Evolutionary conservation across 2,797 vertebrate species (phyloP), one percentile per base, ranked within the genome.

Genomic region (Catharus ustulatus): DNA sequence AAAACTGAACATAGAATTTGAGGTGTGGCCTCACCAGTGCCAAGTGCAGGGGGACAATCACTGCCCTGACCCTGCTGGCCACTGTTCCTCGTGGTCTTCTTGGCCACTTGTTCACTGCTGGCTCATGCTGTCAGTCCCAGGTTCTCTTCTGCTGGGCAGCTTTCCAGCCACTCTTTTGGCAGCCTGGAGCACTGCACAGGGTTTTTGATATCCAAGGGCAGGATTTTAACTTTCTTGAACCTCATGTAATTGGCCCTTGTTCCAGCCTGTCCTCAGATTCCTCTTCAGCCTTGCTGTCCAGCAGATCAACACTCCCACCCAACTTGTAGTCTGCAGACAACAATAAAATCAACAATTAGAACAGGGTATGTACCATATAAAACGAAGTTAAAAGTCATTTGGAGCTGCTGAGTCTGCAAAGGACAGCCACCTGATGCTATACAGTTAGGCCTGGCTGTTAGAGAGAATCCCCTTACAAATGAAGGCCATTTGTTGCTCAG

Each of bases 1-100:
- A 51, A 63, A 71, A 63, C n/a, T 34, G 43, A 21, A 4, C 6
- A 30, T 1, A 40, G 40, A 5, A n/a, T 46, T 62, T 0, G 0
- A 43, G 18, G 7, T 23, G 10, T 49, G 66, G 15, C 42, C 36
- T 45, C 16, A 9, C 20, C 51, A n/a, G 20, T 51, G 43, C 43
- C 3, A 5, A 69, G 36, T 5, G 38, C 27, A 63, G 23, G 8
- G 38, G 4, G 24, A 40, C 13, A 38, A 26, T 83, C 64, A 26
- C 29, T 71, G 9, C 24, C 49, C 29, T 83, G 29, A 17, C 19
- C 32, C 29, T 71, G 63, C 49, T 89, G 72, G 32, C 43, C 42
- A 21, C 27, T 55, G 6, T 76, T 63, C 21, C 45, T 69, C 8
- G 11, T 30, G 38, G 23, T 19, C 8, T 36, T n/a, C 32, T 49